A percentile compares a stretch with the other conserved stretches of the same genome.
phyloP scores from a whole-genome alignment of 2,113 vertebrate genomes.

The Strix aluco region DNA sequence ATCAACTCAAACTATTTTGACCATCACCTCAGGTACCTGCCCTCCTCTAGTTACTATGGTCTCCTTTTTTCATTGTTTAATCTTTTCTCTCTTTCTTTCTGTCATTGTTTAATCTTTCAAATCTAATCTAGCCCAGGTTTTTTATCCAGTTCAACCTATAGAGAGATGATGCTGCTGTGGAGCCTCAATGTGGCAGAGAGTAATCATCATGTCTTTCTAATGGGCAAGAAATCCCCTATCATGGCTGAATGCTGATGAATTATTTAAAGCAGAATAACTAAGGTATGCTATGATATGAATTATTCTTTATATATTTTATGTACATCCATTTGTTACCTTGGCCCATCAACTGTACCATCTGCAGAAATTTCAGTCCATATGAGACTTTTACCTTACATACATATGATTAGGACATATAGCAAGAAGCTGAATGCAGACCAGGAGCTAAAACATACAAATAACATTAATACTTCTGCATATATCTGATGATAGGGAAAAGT shows the following conservation, averaged over 20 bases:
- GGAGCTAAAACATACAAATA: background rate
- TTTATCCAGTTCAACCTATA: background rate
- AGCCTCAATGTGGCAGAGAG: rapidly evolving
- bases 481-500: background rate
- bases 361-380: background rate
- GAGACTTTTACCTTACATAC: background rate
- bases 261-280: background rate
- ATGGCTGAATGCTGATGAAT: background rate
- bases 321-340: background rate
- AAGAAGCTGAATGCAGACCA: background rate
- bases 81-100: background rate
- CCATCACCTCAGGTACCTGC: background rate
- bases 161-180: background rate
- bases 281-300: background rate
- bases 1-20: background rate
- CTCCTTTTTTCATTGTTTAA: background rate
- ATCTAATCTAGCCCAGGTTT: background rate
- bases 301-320: background rate
- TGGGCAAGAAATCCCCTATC: background rate
- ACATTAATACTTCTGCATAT: background rate
- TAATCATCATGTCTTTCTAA: background rate
- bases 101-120: background rate
- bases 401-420: background rate
- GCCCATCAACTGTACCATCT: background rate
- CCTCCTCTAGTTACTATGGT: background rate